These are phyloP conservation scores for Parascotia fuliginaria DNA, from an alignment of 2,888 invertebrate genomes.

Conservation along the genomic window DNA sequence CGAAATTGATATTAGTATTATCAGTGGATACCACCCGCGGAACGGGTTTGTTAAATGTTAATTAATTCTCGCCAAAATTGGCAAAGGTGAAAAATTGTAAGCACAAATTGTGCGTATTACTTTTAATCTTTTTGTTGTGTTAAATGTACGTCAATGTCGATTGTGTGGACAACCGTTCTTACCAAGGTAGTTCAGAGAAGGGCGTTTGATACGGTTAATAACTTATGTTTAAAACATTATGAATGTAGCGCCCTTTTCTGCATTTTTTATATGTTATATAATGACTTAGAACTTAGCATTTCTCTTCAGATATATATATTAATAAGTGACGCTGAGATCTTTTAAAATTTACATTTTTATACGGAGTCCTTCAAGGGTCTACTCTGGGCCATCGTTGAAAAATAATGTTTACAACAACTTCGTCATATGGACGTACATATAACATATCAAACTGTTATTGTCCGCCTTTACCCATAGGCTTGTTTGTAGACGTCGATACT, in stretches of 20 bases:
- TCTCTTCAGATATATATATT: constrained; percentile 20
- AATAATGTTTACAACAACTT: constrained; percentile 7
- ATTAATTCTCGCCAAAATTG: constrained; percentile 58
- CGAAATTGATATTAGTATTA: constrained; percentile 81
- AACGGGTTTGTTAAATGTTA: constrained; percentile 59
- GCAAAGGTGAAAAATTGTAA: constrained; percentile 62
- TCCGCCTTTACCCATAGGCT: constrained; percentile 83
- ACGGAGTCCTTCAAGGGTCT: constrained; percentile 15
- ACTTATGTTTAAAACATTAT: neutral
- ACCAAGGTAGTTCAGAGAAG: constrained; percentile 1
- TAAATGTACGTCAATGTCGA: constrained; percentile 57
- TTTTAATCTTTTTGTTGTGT: constrained; percentile 63
- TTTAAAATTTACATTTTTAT: constrained; percentile 1
- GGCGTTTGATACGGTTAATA: constrained; percentile 6
- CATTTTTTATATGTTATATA: constrained; percentile 13
- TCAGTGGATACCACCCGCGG: constrained; percentile 57
- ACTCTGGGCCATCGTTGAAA: constrained; percentile 12
- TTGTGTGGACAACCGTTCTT: neutral
- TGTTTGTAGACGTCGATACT: constrained; percentile 70
- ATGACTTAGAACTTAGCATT: constrained; percentile 18
- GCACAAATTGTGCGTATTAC: constrained; percentile 73
- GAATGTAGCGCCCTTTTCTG: constrained; percentile 5
- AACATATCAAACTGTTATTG: constrained; percentile 66
- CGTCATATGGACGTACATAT: constrained; percentile 53
- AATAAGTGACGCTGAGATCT: constrained; percentile 9